Conservation (phyloP, 2,888 invertebrate species). For the Drosophila meridiana region DNA sequence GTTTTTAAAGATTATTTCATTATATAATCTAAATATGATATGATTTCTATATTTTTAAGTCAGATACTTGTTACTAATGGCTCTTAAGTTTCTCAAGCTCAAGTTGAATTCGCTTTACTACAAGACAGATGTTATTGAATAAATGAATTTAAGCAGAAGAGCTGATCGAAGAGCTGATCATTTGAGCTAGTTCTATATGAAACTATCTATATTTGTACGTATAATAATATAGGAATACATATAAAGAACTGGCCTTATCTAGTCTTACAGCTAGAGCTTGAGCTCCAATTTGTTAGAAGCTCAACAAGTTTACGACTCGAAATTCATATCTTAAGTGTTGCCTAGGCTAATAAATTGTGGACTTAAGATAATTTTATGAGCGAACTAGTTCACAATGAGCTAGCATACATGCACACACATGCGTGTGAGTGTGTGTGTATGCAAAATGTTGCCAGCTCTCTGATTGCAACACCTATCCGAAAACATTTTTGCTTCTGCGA, state of each 20-base stretch:
- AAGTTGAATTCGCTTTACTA: not conserved
- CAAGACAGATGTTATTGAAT: not conserved
- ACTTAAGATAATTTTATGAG: slow-evolving; percentile 19
- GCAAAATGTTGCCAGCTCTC: slow-evolving; percentile 37
- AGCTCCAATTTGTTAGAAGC: not conserved
- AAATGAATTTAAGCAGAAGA: not conserved
- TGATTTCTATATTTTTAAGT: not conserved
- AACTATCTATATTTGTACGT: not conserved
- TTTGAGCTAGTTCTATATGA: not conserved
- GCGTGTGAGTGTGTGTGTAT: not conserved
- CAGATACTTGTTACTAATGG: no score
- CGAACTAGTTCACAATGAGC: slow-evolving; percentile 11
- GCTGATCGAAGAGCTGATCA: not conserved
- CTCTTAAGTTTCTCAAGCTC: not conserved
- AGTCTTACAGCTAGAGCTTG: not conserved
- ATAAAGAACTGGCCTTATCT: not conserved
- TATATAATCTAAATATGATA: not conserved
- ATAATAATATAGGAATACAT: no score
- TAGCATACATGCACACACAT: not conserved
- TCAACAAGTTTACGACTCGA: not conserved
- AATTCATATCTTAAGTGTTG: not conserved
- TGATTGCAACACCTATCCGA: slow-evolving; percentile 50
- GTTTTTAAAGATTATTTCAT: not conserved
- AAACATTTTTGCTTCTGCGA: slow-evolving; percentile 8
- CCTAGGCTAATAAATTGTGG: slow-evolving; percentile 13